Conservation (phyloP, 2,888 invertebrate species). For the Agonopterix subpropinquella region DNA sequence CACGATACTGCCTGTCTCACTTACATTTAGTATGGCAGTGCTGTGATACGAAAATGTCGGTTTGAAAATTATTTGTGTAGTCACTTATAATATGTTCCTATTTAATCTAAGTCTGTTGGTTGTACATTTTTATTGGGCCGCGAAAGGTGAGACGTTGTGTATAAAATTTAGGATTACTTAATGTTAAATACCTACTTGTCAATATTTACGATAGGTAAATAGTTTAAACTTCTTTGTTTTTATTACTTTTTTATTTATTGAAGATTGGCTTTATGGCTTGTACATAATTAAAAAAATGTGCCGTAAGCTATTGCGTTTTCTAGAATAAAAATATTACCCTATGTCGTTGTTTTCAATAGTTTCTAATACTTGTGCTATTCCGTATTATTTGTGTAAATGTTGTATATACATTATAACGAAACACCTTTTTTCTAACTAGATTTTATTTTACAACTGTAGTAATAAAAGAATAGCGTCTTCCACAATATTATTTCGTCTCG, state of each 20-base stretch:
- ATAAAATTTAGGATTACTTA: slow-evolving; percentile 16
- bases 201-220: slow-evolving; percentile 5
- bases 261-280: slow-evolving; percentile 47
- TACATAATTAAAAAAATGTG: slow-evolving; percentile 33
- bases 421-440: too few species aligned
- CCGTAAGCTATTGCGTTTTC: slow-evolving; percentile 31
- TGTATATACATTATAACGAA: background rate
- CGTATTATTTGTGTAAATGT: background rate
- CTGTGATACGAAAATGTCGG: too few species aligned
- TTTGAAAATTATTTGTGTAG: background rate
- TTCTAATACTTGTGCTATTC: too few species aligned
- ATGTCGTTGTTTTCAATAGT: too few species aligned
- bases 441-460: too few species aligned
- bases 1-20: background rate
- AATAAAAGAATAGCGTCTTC: too few species aligned
- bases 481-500: too few species aligned
- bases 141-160: slow-evolving; percentile 33
- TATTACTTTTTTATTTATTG: slow-evolving; percentile 45
- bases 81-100: slow-evolving; percentile 33
- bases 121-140: slow-evolving; percentile 33
- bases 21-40: too few species aligned
- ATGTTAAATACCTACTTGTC: background rate
- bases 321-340: background rate
- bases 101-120: slow-evolving; percentile 53
- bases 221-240: slow-evolving; percentile 18